Conservation (phyloP, 2,888 invertebrate species). For the Carpatolechia fugitivella region DNA sequence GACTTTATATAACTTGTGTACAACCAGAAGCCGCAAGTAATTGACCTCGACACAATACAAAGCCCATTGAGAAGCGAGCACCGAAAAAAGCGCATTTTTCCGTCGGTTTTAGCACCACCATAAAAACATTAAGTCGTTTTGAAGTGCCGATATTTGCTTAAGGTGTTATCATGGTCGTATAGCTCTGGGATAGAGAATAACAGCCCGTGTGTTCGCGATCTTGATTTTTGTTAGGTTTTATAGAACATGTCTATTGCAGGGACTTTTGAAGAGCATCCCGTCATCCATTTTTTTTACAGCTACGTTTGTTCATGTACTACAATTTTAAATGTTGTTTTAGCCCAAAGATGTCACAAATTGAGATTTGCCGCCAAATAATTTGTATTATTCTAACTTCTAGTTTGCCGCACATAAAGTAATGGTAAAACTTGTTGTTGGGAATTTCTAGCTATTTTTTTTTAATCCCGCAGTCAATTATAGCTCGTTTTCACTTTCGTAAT, state of each 20-base stretch:
- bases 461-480: no score
- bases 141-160: slow-evolving; percentile 14
- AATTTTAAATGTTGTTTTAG: no score
- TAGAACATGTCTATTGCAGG: background rate
- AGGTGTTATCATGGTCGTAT: slow-evolving; percentile 12
- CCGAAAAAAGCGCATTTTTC: background rate
- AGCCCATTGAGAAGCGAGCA: background rate
- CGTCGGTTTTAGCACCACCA: slow-evolving; percentile 35
- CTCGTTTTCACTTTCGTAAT: no score
- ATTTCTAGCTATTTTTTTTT: no score
- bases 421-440: no score
- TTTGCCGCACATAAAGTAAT: no score
- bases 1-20: background rate
- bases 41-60: slow-evolving; percentile 9
- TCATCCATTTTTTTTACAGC: no score
- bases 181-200: background rate
- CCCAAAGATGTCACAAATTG: no score
- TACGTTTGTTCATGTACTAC: no score
- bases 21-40: slow-evolving; percentile 7
- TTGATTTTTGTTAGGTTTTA: background rate
- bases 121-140: slow-evolving; percentile 34
- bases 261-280: no score
- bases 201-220: background rate
- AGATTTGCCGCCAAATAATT: no score
- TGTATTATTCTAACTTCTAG: no score